Conservation (phyloP, 2,797 vertebrate species). For the Odontamblyopus rebecca region DNA sequence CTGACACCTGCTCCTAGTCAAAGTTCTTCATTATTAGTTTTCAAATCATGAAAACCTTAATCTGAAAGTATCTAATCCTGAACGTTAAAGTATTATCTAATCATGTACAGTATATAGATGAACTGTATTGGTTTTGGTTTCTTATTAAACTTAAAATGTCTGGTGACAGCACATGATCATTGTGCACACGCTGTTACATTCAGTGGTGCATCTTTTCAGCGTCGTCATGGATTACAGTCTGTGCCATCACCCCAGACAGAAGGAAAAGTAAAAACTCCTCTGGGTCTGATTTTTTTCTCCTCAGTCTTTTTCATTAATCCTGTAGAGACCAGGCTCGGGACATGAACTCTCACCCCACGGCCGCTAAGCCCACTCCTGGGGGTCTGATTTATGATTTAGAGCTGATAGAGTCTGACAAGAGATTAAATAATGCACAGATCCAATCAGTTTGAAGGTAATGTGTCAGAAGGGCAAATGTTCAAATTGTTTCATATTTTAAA, state of each 20-base stretch:
- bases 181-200: not conserved
- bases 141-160: not conserved
- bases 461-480: too few relatives aligned
- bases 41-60: too few relatives aligned
- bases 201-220: not conserved
- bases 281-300: slow-evolving; percentile 14
- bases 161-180: not conserved
- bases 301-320: slow-evolving; percentile 12
- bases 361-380: slow-evolving; percentile 20
- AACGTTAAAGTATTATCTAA: too few relatives aligned
- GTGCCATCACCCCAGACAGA: not conserved
- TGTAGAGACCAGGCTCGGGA: slow-evolving; percentile 7
- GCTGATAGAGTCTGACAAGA: too few relatives aligned
- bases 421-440: too few relatives aligned
- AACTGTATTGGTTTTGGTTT: not conserved
- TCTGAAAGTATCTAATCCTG: too few relatives aligned
- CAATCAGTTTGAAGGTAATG: too few relatives aligned
- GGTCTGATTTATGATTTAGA: not conserved
- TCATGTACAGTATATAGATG: not conserved
- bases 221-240: not conserved
- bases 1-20: too few relatives aligned
- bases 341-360: slow-evolving; percentile 11
- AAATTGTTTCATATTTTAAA: too few relatives aligned
- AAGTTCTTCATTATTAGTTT: too few relatives aligned
- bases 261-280: slow-evolving; percentile 10